Base-by-base conservation (phyloP, 2,797 vertebrate species). In the Chelidonichthys spinosus region DNA sequence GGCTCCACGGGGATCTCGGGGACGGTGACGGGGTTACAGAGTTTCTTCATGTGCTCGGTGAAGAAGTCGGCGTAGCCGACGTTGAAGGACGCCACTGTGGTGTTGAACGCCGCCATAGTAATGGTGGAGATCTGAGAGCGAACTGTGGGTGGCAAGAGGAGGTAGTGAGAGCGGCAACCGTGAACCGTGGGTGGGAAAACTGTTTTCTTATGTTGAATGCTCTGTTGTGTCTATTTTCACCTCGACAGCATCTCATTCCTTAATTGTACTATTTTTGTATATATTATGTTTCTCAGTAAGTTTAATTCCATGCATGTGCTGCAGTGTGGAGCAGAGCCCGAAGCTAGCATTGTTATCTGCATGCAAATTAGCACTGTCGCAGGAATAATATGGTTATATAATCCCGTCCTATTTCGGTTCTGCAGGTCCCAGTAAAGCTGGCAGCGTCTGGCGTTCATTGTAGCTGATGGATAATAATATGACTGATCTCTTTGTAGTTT, bases 101-200 rank as follows among this genome's bases (percentile, higher is more conserved):
- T 99, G 92, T 99, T 99, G 93, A 99, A 99, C 3, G 98, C 98
- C 0, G 98, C 98, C 93, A 99, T 98, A 0, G 98, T 99, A 88
- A 99, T 99, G 47, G 98, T 99, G 82, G 98, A 99, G 87, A 99
- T 99, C 94, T 99, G 98, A 37, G 98, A 99, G 18, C 96, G 95
- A 36, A 99, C 98, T 99, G 82, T 33, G 35, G 67, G 70, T 62
- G 71, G 85, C 2, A 63, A 87, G 64, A 84, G 69, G 3, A 43
- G 62, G 5, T 10, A 5, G 32, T 15, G n/a, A 46, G 39, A 58
- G 37, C 11, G 7, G 46, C 42, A 58, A 18, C 25, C 4, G 50
- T 3, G 50, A 14, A 1, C 25, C 25, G 11, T 32, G 5, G 25
- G 25, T 32, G 25, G 50, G 32, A n/a, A n/a, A 17, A 32, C 11